Evolutionary conservation across 2,113 vertebrate species (phyloP).

Genomic region (Riparia riparia): DNA sequence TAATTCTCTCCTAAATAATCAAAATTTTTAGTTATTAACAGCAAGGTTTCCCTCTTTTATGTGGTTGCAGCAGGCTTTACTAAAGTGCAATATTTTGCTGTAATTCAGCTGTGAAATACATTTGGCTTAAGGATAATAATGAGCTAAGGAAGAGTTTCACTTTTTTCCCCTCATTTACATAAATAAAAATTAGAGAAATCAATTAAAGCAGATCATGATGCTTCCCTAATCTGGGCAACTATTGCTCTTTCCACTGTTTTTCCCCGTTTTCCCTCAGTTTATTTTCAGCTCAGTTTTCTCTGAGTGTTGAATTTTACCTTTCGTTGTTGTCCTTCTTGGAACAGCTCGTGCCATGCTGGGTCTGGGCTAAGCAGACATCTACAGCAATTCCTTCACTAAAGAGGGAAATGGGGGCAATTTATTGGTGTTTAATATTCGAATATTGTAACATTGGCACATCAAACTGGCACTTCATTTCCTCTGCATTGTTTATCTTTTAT

Average conservation of each 20-base stretch:
- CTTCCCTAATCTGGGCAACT: neutral
- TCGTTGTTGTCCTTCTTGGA: neutral
- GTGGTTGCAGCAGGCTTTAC: neutral
- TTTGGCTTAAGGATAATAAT: neutral
- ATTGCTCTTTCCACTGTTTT: neutral
- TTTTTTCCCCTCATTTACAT: neutral
- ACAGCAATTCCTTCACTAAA: neutral
- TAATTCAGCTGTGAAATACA: neutral
- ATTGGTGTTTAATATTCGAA: neutral
- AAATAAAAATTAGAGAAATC: neutral
- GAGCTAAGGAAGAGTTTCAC: neutral
- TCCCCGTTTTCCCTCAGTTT: neutral
- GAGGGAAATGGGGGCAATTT: neutral
- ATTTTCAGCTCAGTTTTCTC: neutral
- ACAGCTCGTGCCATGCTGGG: neutral
- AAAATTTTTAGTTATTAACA: neutral
- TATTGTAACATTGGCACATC: neutral
- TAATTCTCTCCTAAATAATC: neutral
- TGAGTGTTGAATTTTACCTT: neutral
- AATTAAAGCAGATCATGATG: neutral
- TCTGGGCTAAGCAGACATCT: neutral
- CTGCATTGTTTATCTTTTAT: neutral
- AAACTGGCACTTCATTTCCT: neutral
- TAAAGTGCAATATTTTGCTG: neutral
- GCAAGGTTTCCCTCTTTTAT: neutral